Base-by-base conservation (phyloP, 2,888 invertebrate species). In the Melipona beecheii region DNA sequence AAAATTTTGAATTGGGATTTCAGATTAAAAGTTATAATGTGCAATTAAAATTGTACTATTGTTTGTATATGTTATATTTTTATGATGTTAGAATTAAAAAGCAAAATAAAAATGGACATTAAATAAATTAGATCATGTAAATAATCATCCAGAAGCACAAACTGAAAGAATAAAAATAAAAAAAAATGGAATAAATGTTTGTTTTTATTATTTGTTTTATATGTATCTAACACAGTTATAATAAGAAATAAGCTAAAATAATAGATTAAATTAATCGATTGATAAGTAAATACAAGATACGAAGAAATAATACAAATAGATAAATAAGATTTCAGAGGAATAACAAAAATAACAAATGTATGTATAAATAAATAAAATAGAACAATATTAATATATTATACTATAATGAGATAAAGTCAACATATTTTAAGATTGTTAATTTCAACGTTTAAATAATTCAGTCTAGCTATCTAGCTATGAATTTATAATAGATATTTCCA, bases 331-430 rank as follows among this genome's bases (percentile, higher is more conserved):
- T 66, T 56, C 31, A 50, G 62, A 58, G 11, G 43, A 43, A 43
- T 43, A 43, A 43, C 43, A 43, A 43, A 76, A 69, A 60, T 62
- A 62, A 36, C 17, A 50, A 27, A 66, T 49, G 4, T 66, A 17
- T 68, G 21, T 60, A 50, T 31, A 69, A 31, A 69, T 50, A 6
- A 69, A 69, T 69, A 69, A 36, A 69, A 76, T 13, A 31, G 36
- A 56, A 17, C 2, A n/a, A 27, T 36, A 27, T 5, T 72, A 24
- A 60, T 1, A 56, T 2, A 27, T 60, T 2, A 27, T 60, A 3
- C 17, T 19, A 60, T 60, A 60, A 31, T n/a, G 1, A 17, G 21
- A 27, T 50, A 73, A 31, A 24, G 19, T 65, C 31, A 19, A 1
- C 31, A 58, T 50, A 75, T 50, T 75, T 27, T 21, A 75, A 31